Evolutionary conservation across 2,113 vertebrate species (phyloP).

Genomic region (Alligator sinensis): DNA sequence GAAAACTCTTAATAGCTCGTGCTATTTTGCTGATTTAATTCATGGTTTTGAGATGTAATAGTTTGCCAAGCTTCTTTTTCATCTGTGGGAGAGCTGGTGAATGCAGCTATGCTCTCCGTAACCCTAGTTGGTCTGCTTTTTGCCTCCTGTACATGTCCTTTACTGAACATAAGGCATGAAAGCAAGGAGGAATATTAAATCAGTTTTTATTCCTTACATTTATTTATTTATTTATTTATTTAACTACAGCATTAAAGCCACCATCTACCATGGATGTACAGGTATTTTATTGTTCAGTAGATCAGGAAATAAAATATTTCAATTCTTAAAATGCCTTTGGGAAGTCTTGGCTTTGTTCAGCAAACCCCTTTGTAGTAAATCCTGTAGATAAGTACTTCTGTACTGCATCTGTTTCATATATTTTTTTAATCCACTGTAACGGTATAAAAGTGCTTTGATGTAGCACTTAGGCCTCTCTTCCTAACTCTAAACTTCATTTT

Average conservation of each 20-base stretch:
- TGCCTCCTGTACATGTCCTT: not conserved
- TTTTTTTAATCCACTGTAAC: not conserved
- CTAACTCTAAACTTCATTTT: not conserved
- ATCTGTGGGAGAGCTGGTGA: not conserved
- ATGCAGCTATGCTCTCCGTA: not conserved
- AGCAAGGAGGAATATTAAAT: not conserved
- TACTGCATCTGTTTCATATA: not conserved
- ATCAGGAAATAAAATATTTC: not conserved
- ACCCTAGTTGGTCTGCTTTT: not conserved
- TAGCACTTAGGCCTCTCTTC: not conserved
- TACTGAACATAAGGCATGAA: not conserved
- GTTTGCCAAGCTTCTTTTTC: not conserved
- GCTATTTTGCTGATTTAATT: constrained; percentile 40
- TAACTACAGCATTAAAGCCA: not conserved
- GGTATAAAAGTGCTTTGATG: not conserved
- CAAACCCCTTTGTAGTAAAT: not conserved
- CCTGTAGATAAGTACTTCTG: not conserved
- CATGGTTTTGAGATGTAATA: constrained; percentile 19
- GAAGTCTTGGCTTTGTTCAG: not conserved
- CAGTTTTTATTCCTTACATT: not conserved
- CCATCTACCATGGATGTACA: fast-evolving
- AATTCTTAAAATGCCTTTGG: not conserved
- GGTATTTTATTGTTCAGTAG: not conserved
- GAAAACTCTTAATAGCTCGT: constrained; percentile 7
- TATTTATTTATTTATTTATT: not conserved